Evolutionary conservation across 2,113 vertebrate genomes (phyloP).

Genomic region (Sardina pilchardus): DNA sequence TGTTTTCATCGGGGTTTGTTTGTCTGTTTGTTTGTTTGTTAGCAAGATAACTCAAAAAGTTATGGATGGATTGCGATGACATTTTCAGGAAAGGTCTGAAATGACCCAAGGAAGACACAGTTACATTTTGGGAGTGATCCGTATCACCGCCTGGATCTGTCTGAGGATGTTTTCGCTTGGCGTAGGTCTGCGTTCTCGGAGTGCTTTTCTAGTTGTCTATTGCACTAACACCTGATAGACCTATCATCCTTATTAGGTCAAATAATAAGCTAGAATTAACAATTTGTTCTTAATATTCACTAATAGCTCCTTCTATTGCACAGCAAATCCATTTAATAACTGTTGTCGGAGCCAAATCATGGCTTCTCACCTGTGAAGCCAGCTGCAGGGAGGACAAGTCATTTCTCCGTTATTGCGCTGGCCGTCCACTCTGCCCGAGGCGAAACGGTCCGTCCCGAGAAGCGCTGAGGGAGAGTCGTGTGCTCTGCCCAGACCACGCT

Average conservation of each 20-base stretch:
- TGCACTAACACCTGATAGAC: not conserved
- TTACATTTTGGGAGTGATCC: too few species aligned
- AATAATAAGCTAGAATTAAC: not conserved
- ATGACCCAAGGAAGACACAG: too few species aligned
- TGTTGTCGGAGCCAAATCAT: not conserved
- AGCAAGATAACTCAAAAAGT: too few species aligned
- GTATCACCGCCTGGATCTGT: too few species aligned
- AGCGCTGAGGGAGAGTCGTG: not conserved
- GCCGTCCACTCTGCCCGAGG: not conserved
- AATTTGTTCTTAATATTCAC: not conserved
- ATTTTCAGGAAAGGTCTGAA: too few species aligned
- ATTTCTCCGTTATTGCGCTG: not conserved
- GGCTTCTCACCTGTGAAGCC: not conserved
- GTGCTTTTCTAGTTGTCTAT: too few species aligned
- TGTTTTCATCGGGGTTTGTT: too few species aligned
- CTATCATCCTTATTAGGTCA: not conserved
- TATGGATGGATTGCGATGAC: too few species aligned
- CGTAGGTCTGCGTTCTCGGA: too few species aligned
- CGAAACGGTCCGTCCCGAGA: not conserved
- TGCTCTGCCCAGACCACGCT: not conserved
- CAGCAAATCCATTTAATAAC: not conserved
- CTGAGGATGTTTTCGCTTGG: too few species aligned
- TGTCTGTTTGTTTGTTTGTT: too few species aligned
- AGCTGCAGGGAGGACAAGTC: not conserved
- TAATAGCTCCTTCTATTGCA: not conserved